Evolutionary conservation across 2,113 vertebrate species (phyloP), one percentile per base, ranked within the genome.

Genomic region (Sardina pilchardus): DNA sequence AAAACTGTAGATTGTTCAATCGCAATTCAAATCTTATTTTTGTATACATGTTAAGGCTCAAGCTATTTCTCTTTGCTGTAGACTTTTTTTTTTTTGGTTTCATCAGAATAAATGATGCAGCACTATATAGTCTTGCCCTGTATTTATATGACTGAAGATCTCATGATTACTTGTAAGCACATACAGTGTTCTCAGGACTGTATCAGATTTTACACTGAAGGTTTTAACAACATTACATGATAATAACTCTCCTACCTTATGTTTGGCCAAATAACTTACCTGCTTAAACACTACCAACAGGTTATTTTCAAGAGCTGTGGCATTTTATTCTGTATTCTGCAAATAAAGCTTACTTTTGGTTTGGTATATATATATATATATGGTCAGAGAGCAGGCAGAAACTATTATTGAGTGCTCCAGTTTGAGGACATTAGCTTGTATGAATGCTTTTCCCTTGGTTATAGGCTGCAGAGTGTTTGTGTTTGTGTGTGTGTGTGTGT

Each of bases 121-220:
- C 71, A 78, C 34, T 78, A 78, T 75, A 36, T 78, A 78, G 71
- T 78, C 39, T 34, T 30, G 26, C 34, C 71, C 71, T 78, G 26
- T 78, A 78, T 78, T 78, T 78, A 36, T 75, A 30, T 78, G 71
- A 78, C 71, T 78, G 71, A 78, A 78, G 12, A 78, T 78, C 17
- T 36, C 71, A 78, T 78, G 34, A 78, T 78, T 36, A 78, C 71
- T 78, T 78, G 71, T 36, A 78, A 78, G 30, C 71, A 36, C 34
- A 78, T 78, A 36, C 71, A 78, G 71, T 78, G 71, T 34, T 78
- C 71, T 78, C 71, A 36, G 71, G 71, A 78, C 71, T 78, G 71
- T 78, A 78, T 78, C 26, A 78, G 71, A 78, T 4, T 78, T 78
- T 78, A 78, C 71, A 78, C 71, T 78, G 71, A 78, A 78, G 71